Evolutionary conservation across 2,797 vertebrate species (phyloP), one percentile per base, ranked within the genome.

Genomic region (Champsocephalus gunnari): DNA sequence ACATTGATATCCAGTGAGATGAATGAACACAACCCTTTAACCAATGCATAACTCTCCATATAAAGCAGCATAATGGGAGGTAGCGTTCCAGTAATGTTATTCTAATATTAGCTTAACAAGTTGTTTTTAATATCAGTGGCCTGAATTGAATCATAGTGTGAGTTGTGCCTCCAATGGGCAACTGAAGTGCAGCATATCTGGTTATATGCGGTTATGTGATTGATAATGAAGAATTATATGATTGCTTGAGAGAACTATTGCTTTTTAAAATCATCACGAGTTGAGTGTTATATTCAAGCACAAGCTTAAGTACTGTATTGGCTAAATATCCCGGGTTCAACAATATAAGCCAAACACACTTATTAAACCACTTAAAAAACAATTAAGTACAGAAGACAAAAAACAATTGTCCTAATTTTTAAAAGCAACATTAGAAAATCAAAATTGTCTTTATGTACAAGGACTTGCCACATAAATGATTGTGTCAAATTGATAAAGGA

Each of bases 21-120:
- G 54, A 63, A 54, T 70, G 34, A 70, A 57, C 12, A 19, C 8
- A 61, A 16, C 60, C 32, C 43, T 78, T 66, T 57, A 6, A 16
- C 1, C 12, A 38, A 53, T 53, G 47, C 58, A 59, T 24, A 70
- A 14, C 8, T 49, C 59, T 58, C 41, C 4, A 21, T 55, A 17
- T 16, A 32, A 45, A 66, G 11, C 50, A 53, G 17, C 1, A 14
- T 58, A 54, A 58, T n/a, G 3, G n/a, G 4, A 5, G 38, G 51
- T 54, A 44, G 1, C 14, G n/a, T 60, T 49, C 3, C 12, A 21
- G 4, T 12, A 28, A 45, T 41, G 21, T 12, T 66, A 1, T 47
- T 14, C 5, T 53, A 12, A 55, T 24, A 43, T 51, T 3, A 21
- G 45, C 65, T 50, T 5, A 61, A 34, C 12, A 34, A 34, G 28